Percentiles rank a stretch among this genome's conserved stretches.
Conservation (phyloP, 2,888 invertebrate species). For the Calameuta pallipes region DNA sequence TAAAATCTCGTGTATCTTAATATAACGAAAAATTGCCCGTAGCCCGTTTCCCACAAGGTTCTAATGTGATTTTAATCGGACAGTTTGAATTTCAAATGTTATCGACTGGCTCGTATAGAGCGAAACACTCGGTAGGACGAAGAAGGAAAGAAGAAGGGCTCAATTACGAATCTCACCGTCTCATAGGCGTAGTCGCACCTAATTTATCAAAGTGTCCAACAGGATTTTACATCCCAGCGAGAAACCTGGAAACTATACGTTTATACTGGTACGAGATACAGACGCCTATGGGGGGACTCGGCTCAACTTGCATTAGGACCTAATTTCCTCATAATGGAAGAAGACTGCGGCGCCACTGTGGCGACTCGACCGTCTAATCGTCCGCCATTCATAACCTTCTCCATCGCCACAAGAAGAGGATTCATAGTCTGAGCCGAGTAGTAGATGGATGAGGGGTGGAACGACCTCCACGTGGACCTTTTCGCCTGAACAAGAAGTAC, state of each 20-base stretch:
- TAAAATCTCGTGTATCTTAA: conserved; percentile 38
- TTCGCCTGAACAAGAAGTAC: not conserved
- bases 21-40: conserved; percentile 1
- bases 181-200: conserved; percentile 31
- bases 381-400: conserved; percentile 51
- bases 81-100: conserved; percentile 62
- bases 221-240: not conserved
- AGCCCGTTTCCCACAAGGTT: conserved; percentile 38
- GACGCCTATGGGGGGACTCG: conserved; percentile 17
- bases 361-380: conserved; percentile 44
- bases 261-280: not conserved
- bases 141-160: conserved; percentile 8
- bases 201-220: conserved; percentile 16
- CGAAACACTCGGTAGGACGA: conserved; percentile 12
- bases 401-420: conserved; percentile 20
- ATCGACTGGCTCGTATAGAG: conserved; percentile 42
- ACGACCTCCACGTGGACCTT: not conserved
- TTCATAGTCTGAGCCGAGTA: not conserved
- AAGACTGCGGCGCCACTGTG: conserved; percentile 50
- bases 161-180: conserved; percentile 36
- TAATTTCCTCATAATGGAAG: conserved; percentile 55
- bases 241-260: not conserved
- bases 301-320: conserved; percentile 39
- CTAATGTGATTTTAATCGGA: conserved; percentile 64
- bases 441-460: not conserved